Percentiles rank a stretch among this genome's conserved stretches.
Evolutionary conservation across 2,888 invertebrate species (phyloP).

Genomic region (Trimorus sp.): DNA sequence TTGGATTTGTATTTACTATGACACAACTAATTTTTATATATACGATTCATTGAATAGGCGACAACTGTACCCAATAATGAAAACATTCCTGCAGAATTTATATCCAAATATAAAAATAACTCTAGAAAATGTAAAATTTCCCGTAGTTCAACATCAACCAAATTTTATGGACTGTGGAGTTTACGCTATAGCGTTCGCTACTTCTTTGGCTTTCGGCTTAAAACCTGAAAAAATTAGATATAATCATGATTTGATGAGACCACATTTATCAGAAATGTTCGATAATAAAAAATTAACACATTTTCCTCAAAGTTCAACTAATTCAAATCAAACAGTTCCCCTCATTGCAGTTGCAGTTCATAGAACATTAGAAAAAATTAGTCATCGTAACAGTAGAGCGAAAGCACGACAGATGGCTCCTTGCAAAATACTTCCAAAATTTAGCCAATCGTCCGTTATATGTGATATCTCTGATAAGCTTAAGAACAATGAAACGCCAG

Average conservation of each 20-base stretch:
- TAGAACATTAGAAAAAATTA: neutral
- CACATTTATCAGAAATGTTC: neutral
- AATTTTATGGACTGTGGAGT: conserved; percentile 5
- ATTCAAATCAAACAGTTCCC: neutral
- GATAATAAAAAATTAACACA: neutral
- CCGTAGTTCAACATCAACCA: conserved; percentile 14
- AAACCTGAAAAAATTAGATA: conserved; percentile 5
- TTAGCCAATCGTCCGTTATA: too few species aligned
- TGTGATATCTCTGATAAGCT: too few species aligned
- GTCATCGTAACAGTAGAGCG: neutral
- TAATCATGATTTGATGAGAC: neutral
- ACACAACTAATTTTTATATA: neutral
- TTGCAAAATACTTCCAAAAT: too few species aligned
- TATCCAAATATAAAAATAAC: conserved; percentile 4
- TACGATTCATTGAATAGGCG: conserved; percentile 15
- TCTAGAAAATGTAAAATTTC: conserved; percentile 1
- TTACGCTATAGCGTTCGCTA: conserved; percentile 4
- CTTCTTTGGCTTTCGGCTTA: conserved; percentile 1
- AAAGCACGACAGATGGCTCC: too few species aligned
- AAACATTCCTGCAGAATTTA: conserved; percentile 1
- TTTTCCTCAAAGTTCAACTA: neutral
- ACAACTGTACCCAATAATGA: neutral
- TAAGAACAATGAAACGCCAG: too few species aligned
- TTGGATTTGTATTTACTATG: neutral
- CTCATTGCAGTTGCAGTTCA: neutral